Conservation (phyloP, 2,797 vertebrate genomes). For the Urosaurus nigricauda region DNA sequence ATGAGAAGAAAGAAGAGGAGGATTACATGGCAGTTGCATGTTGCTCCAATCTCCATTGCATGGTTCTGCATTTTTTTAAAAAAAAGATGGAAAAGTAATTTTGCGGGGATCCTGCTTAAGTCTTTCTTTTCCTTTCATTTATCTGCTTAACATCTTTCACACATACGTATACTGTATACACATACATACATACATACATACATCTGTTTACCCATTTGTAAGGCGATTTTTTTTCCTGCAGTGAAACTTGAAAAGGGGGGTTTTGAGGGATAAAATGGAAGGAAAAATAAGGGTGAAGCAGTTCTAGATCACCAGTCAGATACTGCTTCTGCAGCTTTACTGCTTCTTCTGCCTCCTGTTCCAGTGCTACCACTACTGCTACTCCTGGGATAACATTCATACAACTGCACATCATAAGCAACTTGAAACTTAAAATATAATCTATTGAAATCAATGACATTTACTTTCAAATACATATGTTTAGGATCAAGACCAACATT, state of each 20-base stretch:
- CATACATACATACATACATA: background rate
- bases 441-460: background rate
- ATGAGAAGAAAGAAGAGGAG: background rate
- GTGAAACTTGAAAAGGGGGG: background rate
- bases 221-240: background rate
- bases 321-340: background rate
- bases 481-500: slow-evolving; percentile 5
- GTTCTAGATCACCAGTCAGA: background rate
- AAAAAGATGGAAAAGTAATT: background rate
- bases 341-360: background rate
- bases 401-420: background rate
- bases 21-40: background rate
- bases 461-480: background rate
- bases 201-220: too few species aligned
- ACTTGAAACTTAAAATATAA: background rate
- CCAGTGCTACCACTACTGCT: background rate
- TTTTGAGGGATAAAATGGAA: background rate
- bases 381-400: background rate
- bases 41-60: too few species aligned
- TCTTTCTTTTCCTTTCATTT: background rate
- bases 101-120: background rate
- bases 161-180: background rate
- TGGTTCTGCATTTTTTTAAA: background rate
- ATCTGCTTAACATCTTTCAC: background rate
- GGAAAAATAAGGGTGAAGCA: background rate